Evolutionary conservation across 2,113 vertebrate genomes (phyloP).

Genomic region (Gobius niger): DNA sequence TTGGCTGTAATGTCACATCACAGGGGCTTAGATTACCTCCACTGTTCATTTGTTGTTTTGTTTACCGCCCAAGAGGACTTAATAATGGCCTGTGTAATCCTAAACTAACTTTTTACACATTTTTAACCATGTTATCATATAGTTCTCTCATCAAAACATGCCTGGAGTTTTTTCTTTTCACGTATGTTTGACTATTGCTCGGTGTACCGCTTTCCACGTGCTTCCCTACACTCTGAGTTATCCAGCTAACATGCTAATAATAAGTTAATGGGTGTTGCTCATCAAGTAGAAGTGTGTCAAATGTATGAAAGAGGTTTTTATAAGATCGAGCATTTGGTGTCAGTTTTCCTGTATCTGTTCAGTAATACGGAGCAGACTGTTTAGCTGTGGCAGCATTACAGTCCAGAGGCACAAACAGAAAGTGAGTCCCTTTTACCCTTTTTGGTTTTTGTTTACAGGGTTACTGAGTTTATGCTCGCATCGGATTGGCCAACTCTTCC

Average conservation of each 20-base stretch:
- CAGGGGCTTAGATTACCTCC: neutral
- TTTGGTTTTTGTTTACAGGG: neutral
- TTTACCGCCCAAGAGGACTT: no score
- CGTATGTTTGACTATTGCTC: no score
- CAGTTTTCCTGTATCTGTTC: conserved; percentile 34
- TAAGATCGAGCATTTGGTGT: conserved; percentile 49
- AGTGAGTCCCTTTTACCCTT: conserved; percentile 18
- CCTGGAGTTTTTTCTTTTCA: no score
- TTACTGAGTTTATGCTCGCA: neutral
- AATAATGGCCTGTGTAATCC: no score
- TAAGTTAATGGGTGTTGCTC: neutral
- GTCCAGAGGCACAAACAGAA: conserved; percentile 29
- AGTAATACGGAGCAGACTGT: conserved; percentile 43
- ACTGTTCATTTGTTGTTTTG: conserved; percentile 13
- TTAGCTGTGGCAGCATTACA: conserved; percentile 36
- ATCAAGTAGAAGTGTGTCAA: neutral
- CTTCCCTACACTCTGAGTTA: no score
- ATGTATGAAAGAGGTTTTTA: conserved; percentile 24
- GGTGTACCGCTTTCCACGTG: no score
- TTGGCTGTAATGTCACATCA: conserved; percentile 11
- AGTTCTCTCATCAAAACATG: no score
- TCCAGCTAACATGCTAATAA: no score
- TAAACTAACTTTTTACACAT: no score
- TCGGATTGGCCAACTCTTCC: neutral
- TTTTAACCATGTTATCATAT: no score